Percentiles rank a stretch among this genome's conserved stretches.
Conservation (phyloP, 1,140 invertebrate species). For the Drosophila asahinai region DNA sequence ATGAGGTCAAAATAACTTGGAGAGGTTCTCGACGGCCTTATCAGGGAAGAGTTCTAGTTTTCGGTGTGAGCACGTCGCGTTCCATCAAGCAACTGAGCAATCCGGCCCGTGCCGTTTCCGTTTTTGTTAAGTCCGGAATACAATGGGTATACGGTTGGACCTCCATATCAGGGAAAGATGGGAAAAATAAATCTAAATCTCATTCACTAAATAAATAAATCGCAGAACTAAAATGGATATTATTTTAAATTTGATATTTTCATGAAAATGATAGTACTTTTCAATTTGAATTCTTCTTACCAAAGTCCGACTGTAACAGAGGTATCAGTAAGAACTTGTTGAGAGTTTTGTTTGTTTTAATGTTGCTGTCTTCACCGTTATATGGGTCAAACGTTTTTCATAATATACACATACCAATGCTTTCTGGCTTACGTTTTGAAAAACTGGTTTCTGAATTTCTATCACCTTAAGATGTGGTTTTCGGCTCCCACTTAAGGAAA, state of each 20-base stretch:
- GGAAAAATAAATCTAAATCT: not conserved
- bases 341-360: constrained; percentile 32
- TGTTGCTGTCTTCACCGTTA: constrained; percentile 6
- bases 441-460: constrained; percentile 18
- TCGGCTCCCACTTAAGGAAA: constrained; percentile 16
- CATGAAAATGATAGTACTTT: too few relatives aligned
- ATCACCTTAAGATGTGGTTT: not conserved
- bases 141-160: constrained; percentile 13
- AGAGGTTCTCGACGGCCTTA: constrained; percentile 19
- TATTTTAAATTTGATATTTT: too few relatives aligned
- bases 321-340: constrained; percentile 25
- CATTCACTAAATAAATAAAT: not conserved
- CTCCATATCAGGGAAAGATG: constrained; percentile 2
- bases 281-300: not conserved
- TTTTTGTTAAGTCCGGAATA: constrained; percentile 59
- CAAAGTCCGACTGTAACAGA: constrained; percentile 6
- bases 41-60: constrained; percentile 42
- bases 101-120: constrained; percentile 52
- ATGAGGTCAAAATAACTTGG: constrained; percentile 56
- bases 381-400: constrained; percentile 23
- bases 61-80: constrained; percentile 58
- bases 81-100: constrained; percentile 61
- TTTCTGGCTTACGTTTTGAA: not conserved
- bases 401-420: not conserved
- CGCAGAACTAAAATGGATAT: too few relatives aligned